Base-by-base conservation (phyloP, 2,888 invertebrate genomes). In the Ochropleura plecta region DNA sequence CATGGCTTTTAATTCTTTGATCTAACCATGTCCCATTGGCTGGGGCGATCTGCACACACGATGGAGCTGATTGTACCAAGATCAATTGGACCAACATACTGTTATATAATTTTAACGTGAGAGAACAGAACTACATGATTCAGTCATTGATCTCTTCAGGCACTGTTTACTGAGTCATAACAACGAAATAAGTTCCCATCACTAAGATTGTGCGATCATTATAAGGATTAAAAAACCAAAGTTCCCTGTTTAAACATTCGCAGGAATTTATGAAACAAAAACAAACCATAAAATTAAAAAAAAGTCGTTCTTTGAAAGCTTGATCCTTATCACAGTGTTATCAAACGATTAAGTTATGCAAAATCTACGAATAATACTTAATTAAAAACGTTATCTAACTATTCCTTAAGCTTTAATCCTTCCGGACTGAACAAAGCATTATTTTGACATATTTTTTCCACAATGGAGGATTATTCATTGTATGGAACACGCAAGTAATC, bases 391-490 rank as follows among this genome's bases (percentile, higher is more conserved):
- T 73, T 81, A 82, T 79, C 78, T 77, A 60, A 55, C 49, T 7
- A 57, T 73, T 76, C 42, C 73, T 20, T 79, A 76, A 79, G 63
- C 49, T 64, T 44, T 81, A 88, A 87, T 88, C 89, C 94, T 95
- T 96, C 95, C 95, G 95, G 94, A 88, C 87, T 87, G 80, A 84
- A 94, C 92, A 95, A 94, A 88, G 87, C 82, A 40, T 78, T 95
- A 92, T 95, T 95, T 92, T 94, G 94, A 93, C 93, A 89, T 89
- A 85, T 88, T 90, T 91, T 86, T 82, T 82, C 79, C 75, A 90
- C 89, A 90, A 90, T 79, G 75, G 74, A 74, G 76, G 84, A 82
- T 88, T 89, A 80, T 67, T 65, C 78, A 79, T 92, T 93, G 90
- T 92, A 72, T 77, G 71, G 77, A 78, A 82, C 83, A 90, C 88